Base-by-base conservation (phyloP, 2,113 vertebrate genomes). In the Enhydra lutris region DNA sequence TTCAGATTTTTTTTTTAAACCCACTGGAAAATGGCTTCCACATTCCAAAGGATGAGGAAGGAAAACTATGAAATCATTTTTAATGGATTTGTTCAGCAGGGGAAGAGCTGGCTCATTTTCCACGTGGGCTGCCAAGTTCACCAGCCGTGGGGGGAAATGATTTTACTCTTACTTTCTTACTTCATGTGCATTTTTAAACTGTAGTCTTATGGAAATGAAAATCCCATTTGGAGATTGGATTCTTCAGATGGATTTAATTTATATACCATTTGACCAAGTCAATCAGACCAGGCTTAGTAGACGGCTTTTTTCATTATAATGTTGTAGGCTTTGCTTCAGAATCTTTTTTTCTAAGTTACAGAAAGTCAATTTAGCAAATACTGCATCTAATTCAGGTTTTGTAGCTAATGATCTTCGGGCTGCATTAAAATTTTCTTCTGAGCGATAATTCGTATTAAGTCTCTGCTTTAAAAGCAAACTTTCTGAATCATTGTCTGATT, bases 41-140 rank as follows among this genome's bases (percentile, higher is more conserved):
- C 91, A 90, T 97, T 97, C 94, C 89, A 71, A 95, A 97, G 97
- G 73, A 55, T 34, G 31, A 80, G 95, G 92, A 97, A 98, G 97
- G 96, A 94, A 98, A 97, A 94, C 90, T 97, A 92, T 97, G 94
- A 97, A 97, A 95, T 98, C 95, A 95, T 85, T 96, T 91, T 95
- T 87, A 96, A 97, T 92, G 90, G 93, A 95, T 97, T 92, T 96
- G 90, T 96, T 96, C 96, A 83, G 89, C 87, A 57, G 61, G 82
- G 82, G 69, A 93, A 96, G 59, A 80, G n/a, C 71, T 42, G 79
- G 86, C 87, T 97, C 63, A 67, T 91, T 97, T 97, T 97, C 96
- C 97, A 91, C 2, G 3, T 73, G 76, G 71, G 45, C 76, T 97
- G 98, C 98, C 98, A 98, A 97, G 88, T 96, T 91, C 84, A 89